Evolutionary conservation across 1,140 invertebrate species (phyloP).

Genomic region (Leptonema lineaticorne): DNA sequence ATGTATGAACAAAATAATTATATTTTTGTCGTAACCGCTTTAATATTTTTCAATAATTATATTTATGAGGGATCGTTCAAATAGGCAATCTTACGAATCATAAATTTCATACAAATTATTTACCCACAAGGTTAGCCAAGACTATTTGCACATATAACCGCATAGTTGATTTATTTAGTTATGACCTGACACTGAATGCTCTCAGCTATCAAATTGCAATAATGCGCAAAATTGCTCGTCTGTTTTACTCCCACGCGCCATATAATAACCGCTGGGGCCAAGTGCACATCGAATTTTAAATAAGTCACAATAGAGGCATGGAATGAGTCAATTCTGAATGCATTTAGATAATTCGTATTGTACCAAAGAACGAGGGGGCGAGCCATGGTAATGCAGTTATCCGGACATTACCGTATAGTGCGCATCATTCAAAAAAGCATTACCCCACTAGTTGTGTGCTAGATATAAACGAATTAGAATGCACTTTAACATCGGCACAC

Average conservation of each 20-base stretch:
- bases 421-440: background rate
- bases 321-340: background rate
- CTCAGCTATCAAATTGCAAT: background rate
- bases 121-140: no score
- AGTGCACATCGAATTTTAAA: slow-evolving; percentile 7
- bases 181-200: no score
- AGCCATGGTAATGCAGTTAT: background rate
- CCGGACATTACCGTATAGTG: slow-evolving; percentile 3
- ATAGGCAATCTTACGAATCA: no score
- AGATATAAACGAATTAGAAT: background rate
- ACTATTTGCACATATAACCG: no score
- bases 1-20: no score
- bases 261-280: background rate
- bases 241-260: background rate
- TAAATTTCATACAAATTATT: no score
- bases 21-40: no score
- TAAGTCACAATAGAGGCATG: background rate
- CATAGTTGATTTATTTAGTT: no score
- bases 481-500: background rate
- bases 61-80: no score
- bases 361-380: background rate
- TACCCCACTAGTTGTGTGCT: background rate
- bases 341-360: slow-evolving; percentile 9
- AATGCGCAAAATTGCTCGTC: background rate
- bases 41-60: no score